A percentile compares a stretch with the other conserved stretches of the same genome.
phyloP scores from a whole-genome alignment of 2,797 vertebrate species.

The Pogoniulus pusillus region DNA sequence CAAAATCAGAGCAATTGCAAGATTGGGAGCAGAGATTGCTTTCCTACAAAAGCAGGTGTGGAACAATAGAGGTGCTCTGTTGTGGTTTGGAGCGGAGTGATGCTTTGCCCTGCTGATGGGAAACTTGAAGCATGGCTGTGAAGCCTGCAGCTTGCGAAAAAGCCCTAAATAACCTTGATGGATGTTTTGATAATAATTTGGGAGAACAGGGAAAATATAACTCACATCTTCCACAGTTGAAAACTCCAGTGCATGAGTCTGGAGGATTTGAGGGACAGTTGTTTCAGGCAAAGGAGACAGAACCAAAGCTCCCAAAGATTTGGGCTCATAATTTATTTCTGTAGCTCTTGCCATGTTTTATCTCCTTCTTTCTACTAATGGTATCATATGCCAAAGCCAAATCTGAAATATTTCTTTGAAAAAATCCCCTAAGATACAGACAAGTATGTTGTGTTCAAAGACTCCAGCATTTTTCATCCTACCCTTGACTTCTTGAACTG shows the following conservation, averaged over 20 bases:
- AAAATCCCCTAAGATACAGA: not conserved
- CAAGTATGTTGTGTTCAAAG: fast-evolving
- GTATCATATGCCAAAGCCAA: not conserved
- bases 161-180: not conserved
- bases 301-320: not conserved
- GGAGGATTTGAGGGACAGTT: not conserved
- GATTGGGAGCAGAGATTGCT: not conserved
- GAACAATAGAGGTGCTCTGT: not conserved
- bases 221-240: not conserved
- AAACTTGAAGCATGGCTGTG: fast-evolving
- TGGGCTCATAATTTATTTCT: not conserved
- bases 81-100: not conserved
- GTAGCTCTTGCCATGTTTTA: not conserved
- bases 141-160: not conserved
- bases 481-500: not conserved
- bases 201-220: not conserved
- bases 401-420: not conserved
- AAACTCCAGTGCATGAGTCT: not conserved
- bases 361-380: not conserved
- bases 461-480: not conserved
- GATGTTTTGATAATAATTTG: not conserved
- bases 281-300: not conserved
- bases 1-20: not conserved
- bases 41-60: not conserved
- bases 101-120: not conserved